Percentiles rank a stretch among this genome's conserved stretches.
Conservation (phyloP, 92 coral and sea anemone genomes). For the Porites lobata region DNA sequence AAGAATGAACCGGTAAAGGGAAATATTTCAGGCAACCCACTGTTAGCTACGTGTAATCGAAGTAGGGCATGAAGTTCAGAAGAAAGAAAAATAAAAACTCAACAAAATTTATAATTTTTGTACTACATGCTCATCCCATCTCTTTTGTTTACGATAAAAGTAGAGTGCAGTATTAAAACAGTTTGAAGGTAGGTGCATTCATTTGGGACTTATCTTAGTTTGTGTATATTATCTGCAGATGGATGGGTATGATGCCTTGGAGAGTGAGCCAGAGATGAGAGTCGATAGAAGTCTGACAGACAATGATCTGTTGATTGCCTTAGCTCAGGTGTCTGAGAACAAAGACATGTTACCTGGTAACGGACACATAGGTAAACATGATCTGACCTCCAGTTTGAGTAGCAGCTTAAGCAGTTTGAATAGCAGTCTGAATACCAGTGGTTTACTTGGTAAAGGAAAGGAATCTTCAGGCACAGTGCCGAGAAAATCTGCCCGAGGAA, state of each 20-base stretch:
- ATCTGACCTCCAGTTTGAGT: constrained; percentile 59
- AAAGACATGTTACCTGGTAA: constrained; percentile 52
- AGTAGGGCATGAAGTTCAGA: no score
- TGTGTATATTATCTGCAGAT: constrained; percentile 1
- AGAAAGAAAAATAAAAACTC: no score
- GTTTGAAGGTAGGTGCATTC: no score
- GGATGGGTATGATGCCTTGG: constrained; percentile 43
- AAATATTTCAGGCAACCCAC: no score
- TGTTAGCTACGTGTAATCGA: no score
- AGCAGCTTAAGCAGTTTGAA: constrained; percentile 78
- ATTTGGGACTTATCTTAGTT: background rate
- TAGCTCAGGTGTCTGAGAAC: constrained; percentile 53
- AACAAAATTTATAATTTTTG: no score
- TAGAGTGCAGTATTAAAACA: no score
- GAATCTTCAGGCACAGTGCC: constrained; percentile 66
- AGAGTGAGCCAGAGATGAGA: constrained; percentile 60
- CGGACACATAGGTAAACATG: constrained; percentile 53
- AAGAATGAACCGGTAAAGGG: no score
- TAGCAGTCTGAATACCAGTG: constrained; percentile 66
- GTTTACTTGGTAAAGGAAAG: constrained; percentile 80
- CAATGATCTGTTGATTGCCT: constrained; percentile 45
- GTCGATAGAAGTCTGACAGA: constrained; percentile 53
- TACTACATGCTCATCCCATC: no score
- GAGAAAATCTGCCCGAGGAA: constrained; percentile 87
- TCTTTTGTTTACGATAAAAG: no score